These are phyloP conservation scores for Serranus cabrilla DNA, from an alignment of 2,797 vertebrate genomes.

Conservation along the genomic window DNA sequence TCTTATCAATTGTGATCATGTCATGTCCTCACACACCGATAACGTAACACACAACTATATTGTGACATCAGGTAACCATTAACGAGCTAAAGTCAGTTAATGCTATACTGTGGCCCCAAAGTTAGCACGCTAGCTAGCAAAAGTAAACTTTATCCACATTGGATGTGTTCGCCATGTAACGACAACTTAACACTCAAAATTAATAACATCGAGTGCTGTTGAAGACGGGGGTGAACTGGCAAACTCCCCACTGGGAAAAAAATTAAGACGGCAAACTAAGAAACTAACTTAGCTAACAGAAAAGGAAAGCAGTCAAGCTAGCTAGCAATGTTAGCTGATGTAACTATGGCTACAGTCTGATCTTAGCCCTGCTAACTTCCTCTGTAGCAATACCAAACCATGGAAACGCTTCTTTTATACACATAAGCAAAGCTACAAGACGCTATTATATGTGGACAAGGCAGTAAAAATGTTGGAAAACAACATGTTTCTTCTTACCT, in stretches of 20 bases:
- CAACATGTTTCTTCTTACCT: constrained; percentile 57
- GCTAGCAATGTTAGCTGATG: constrained; percentile 29
- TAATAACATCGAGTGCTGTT: accelerated
- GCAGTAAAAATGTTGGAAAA: background rate
- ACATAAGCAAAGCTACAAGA: background rate
- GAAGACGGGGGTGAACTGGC: accelerated
- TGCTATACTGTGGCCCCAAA: constrained; percentile 9
- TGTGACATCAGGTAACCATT: constrained; percentile 13
- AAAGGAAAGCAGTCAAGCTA: constrained; percentile 6
- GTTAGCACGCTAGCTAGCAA: constrained; percentile 31
- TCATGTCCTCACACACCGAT: background rate
- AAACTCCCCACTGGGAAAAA: background rate
- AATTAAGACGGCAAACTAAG: background rate
- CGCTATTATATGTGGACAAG: accelerated
- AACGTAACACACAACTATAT: constrained; percentile 14
- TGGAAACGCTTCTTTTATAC: accelerated
- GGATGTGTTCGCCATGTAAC: background rate
- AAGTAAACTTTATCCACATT: background rate
- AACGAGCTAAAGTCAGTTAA: background rate
- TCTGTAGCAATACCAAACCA: background rate
- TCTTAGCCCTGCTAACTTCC: background rate
- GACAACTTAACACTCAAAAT: accelerated
- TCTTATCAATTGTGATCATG: background rate
- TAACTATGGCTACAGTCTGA: constrained; percentile 22
- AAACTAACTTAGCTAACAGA: background rate